These are phyloP conservation scores for Sphaeridia pumilis DNA, from an alignment of 2,888 invertebrate genomes.

Conservation along the genomic window DNA sequence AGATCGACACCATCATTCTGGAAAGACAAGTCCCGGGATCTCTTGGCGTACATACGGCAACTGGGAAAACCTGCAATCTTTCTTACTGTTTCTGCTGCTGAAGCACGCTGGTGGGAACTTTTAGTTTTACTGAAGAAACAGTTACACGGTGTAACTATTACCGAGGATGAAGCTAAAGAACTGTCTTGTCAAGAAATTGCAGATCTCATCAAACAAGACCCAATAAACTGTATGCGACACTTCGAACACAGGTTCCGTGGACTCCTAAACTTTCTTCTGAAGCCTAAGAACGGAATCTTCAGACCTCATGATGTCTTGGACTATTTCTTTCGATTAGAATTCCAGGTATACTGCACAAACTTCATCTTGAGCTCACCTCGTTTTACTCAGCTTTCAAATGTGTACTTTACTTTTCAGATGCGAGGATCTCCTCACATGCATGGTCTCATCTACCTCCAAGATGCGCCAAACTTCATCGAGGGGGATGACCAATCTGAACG, in stretches of 20 bases:
- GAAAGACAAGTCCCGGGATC: slow-evolving; percentile 4
- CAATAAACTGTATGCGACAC: slow-evolving; percentile 4
- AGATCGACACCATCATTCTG: slow-evolving; percentile 18
- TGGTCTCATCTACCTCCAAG: slow-evolving; percentile 15
- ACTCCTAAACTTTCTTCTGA: slow-evolving; percentile 7
- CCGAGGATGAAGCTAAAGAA: slow-evolving; percentile 12
- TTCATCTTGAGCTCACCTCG: slow-evolving; percentile 4
- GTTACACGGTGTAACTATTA: neutral
- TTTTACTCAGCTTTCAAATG: neutral
- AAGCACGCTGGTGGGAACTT: slow-evolving; percentile 17
- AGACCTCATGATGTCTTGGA: slow-evolving; percentile 1
- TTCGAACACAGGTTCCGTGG: slow-evolving; percentile 15
- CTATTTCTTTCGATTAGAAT: slow-evolving; percentile 14
- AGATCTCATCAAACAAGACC: slow-evolving; percentile 5
- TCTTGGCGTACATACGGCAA: slow-evolving; percentile 20
- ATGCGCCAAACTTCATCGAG: slow-evolving; percentile 13
- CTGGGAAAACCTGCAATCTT: slow-evolving; percentile 17
- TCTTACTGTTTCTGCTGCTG: slow-evolving; percentile 22
- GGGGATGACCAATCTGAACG: neutral
- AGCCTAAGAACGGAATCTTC: neutral
- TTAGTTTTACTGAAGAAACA: slow-evolving; percentile 8
- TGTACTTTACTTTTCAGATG: neutral
- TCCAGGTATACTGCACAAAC: slow-evolving; percentile 2
- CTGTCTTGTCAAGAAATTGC: neutral
- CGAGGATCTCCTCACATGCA: slow-evolving; percentile 16